phyloP scores from a whole-genome alignment of 2,888 invertebrate species.

The Ptychoptera contaminata region DNA sequence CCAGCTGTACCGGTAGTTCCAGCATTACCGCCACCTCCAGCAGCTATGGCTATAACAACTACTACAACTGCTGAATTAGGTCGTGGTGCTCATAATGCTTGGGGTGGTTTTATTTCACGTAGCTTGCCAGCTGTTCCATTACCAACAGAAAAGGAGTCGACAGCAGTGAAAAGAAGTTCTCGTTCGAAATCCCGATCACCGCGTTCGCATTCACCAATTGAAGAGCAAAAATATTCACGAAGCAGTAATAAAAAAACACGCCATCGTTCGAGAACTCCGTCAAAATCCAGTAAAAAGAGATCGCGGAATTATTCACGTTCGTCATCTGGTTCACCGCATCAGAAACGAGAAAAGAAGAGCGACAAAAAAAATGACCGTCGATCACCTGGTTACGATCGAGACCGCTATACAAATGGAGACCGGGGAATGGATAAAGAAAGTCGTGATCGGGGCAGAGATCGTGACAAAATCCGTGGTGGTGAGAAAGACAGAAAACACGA shows the following conservation, averaged over 20 bases:
- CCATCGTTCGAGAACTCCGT: slow-evolving; percentile 15
- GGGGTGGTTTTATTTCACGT: slow-evolving; percentile 50
- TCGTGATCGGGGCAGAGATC: slow-evolving; percentile 10
- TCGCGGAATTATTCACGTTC: slow-evolving; percentile 25
- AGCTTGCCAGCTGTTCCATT: slow-evolving; percentile 16
- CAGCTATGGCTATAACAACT: slow-evolving; percentile 7
- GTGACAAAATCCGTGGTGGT: not conserved
- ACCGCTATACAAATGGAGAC: slow-evolving; percentile 18
- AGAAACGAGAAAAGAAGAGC: slow-evolving; percentile 25
- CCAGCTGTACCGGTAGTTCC: too few species aligned
- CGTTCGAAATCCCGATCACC: slow-evolving; percentile 22
- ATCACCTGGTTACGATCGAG: slow-evolving; percentile 6
- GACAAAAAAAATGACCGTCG: not conserved
- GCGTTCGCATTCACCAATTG: slow-evolving; percentile 22
- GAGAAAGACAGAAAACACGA: slow-evolving; percentile 2
- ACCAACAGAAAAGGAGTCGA: slow-evolving; percentile 16
- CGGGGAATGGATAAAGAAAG: slow-evolving; percentile 19
- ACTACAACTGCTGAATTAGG: slow-evolving; percentile 40
- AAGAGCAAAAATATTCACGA: slow-evolving; percentile 13
- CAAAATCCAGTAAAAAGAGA: slow-evolving; percentile 26
- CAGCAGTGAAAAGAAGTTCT: slow-evolving; percentile 18
- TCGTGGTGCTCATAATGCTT: slow-evolving; percentile 44
- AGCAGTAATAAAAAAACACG: slow-evolving; percentile 14
- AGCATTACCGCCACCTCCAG: slow-evolving; percentile 24
- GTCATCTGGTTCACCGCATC: slow-evolving; percentile 26